phyloP scores from a whole-genome alignment of 2,888 invertebrate species.

The Sinopyrophorus schimmeli region DNA sequence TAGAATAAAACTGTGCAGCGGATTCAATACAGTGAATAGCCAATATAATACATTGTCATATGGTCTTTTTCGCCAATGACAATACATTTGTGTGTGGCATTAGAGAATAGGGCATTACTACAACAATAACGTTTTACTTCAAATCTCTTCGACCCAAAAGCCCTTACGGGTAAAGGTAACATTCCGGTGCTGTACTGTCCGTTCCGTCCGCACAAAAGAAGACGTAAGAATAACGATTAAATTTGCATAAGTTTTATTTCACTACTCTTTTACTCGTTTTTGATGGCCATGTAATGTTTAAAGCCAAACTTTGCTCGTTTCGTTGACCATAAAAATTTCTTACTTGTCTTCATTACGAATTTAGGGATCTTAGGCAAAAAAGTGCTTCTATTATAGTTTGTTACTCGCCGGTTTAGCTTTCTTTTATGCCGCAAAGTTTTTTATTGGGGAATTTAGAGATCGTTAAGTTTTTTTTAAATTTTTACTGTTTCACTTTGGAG shows the following conservation, averaged over 20 bases:
- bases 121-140: slow-evolving; percentile 44
- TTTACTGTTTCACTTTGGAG: no score
- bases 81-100: slow-evolving; percentile 56
- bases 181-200: slow-evolving; percentile 32
- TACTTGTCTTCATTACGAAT: no score
- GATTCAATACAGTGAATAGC: slow-evolving; percentile 53
- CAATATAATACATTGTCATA: slow-evolving; percentile 57
- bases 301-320: slow-evolving; percentile 4
- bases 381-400: no score
- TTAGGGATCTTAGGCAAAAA: no score
- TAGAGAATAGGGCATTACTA: slow-evolving; percentile 52
- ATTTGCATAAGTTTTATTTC: slow-evolving; percentile 31
- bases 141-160: slow-evolving; percentile 28
- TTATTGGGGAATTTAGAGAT: no score
- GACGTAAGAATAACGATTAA: slow-evolving; percentile 37
- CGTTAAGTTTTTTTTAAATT: no score
- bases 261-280: slow-evolving; percentile 1
- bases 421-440: no score
- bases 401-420: no score
- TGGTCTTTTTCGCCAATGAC: slow-evolving; percentile 54
- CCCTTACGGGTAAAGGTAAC: slow-evolving; percentile 28
- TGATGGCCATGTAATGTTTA: slow-evolving; percentile 4
- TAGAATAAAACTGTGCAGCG: slow-evolving; percentile 55
- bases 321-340: slow-evolving; percentile 4
- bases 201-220: slow-evolving; percentile 32